Evolutionary conservation across 2,797 vertebrate species (phyloP), one percentile per base, ranked within the genome.

Genomic region (Acanthurus tractus): DNA sequence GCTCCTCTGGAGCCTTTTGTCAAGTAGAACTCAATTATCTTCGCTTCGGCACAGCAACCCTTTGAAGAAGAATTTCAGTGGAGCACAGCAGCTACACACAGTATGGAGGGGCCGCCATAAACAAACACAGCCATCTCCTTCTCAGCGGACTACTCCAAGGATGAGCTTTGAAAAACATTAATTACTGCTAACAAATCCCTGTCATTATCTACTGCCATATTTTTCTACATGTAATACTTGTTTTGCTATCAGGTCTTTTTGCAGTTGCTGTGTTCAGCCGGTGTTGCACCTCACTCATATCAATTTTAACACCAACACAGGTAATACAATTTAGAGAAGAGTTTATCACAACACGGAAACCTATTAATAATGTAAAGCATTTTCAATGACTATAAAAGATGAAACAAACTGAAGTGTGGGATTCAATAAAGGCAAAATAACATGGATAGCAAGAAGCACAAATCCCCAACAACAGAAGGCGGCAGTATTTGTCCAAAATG

Each of bases 11-110:
- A 81, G 68, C 68, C 82, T 78, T 91, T 89, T 85, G 64, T 86
- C 66, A 63, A 66, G 56, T 62, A 81, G 72, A 81, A 88, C 87
- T 89, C 75, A 76, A 89, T 92, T 90, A 88, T 84, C 74, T 76
- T 59, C 6, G 55, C 79, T 85, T 89, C 57, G 73, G 81, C 70
- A 73, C 58, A 83, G 78, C 73, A 68, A 64, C 40, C 22, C 77
- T 89, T 83, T 82, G 67, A 88, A 88, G 81, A 71, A 48, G 77
- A 74, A 68, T 81, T 85, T 81, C 73, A 81, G 56, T 34, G 68
- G n/a, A 66, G 66, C 69, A 69, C 59, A 85, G 52, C 77, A 52
- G 85, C 69, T 34, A 71, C 73, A 83, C 49, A 55, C 61, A 44
- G 57, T 42, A 66, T 38, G 68, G 42, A 83, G 56, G 48, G 8